A percentile compares a stretch with the other conserved stretches of the same genome.
phyloP scores from a whole-genome alignment of 1,140 invertebrate species.

The Heliconius hermathena region DNA sequence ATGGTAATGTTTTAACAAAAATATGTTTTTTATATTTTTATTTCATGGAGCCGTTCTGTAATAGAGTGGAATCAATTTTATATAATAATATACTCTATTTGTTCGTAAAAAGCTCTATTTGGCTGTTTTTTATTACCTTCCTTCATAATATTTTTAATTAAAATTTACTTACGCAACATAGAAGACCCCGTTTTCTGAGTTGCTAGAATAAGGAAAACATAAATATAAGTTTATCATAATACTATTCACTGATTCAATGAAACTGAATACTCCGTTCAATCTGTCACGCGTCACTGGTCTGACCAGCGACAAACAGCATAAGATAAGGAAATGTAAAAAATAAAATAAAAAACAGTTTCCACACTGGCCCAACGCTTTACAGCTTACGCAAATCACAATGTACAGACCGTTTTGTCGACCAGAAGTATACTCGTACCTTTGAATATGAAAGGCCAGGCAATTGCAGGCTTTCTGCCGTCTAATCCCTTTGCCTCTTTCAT shows the following conservation, averaged over 20 bases:
- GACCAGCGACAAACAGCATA: background rate
- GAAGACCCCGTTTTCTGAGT: too few relatives aligned
- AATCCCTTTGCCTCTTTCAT: constrained; percentile 18
- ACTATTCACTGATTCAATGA: background rate
- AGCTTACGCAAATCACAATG: background rate
- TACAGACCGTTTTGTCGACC: background rate
- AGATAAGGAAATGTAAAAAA: background rate
- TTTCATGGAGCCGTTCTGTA: too few relatives aligned
- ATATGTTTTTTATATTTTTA: too few relatives aligned
- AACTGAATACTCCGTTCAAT: background rate
- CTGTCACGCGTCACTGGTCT: background rate
- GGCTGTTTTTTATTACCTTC: background rate
- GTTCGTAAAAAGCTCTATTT: too few relatives aligned
- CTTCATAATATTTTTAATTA: background rate
- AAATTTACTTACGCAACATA: too few relatives aligned
- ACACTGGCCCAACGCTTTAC: background rate
- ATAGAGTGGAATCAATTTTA: too few relatives aligned
- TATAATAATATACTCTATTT: too few relatives aligned
- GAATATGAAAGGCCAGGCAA: constrained; percentile 30
- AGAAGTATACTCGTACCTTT: constrained; percentile 19
- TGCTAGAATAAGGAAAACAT: background rate
- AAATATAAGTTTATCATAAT: background rate
- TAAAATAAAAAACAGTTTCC: background rate
- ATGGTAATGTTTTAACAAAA: background rate
- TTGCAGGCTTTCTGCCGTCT: constrained; percentile 25